Evolutionary conservation across 2,888 invertebrate genomes (phyloP), one percentile per base, ranked within the genome.

Genomic region (Cheilosia urbana): DNA sequence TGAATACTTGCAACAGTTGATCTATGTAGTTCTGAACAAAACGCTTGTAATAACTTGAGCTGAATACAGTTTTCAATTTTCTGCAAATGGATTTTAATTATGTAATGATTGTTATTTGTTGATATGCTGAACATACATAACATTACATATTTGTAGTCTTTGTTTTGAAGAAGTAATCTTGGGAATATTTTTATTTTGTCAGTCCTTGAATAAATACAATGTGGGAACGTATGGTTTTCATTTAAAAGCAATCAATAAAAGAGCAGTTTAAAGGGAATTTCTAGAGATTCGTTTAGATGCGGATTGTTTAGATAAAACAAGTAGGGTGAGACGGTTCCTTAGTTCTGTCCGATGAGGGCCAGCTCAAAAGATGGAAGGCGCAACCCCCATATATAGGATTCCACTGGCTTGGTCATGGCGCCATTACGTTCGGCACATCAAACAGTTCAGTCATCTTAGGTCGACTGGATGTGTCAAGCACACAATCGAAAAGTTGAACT

Each of bases 111-210:
- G 37, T 42, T 40, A 27, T 63, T 42, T 17, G 45, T 60, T 79
- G 80, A 80, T 85, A 85, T 80, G 84, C 80, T 72, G 65, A 71
- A 80, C 80, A 80, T 65, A 80, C 80, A 80, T 65, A 85, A 85
- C 80, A 51, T 79, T 27, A 79, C 69, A 49, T 66, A 65, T 58
- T 68, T n/a, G 47, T 66, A 69, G 75, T 75, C 57, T 65, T 58
- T 65, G 27, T 24, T 57, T 4, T 49, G 13, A 65, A 63, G 66
- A 30, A 30, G 30, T 75, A 49, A 30, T 57, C 55, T 37, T 65
- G 57, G 24, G 63, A 78, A 55, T 68, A 53, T 19, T 17, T 49
- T 58, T 30, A 57, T 19, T 45, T 30, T 21, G 34, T 78, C 57
- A 72, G 71, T 79, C 49, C 63, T 58, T 60, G n/a, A 51, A 40